A percentile compares a stretch with the other conserved stretches of the same genome.
phyloP scores from a whole-genome alignment of 2,797 vertebrate species.

The Galago senegalensis region DNA sequence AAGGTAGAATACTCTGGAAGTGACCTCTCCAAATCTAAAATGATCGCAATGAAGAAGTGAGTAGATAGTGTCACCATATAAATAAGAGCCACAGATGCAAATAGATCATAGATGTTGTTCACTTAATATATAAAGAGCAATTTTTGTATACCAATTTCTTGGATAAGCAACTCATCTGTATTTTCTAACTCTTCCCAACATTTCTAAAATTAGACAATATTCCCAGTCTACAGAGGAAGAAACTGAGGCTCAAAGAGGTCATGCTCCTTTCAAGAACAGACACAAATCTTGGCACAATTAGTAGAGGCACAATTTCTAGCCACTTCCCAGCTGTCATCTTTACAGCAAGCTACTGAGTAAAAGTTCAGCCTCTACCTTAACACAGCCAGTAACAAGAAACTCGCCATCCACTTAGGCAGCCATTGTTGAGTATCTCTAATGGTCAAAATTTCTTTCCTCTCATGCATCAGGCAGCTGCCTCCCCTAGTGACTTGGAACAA shows the following conservation, averaged over 20 bases:
- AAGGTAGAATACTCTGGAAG: not conserved
- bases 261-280: conserved; percentile 7
- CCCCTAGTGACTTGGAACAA: not conserved
- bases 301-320: not conserved
- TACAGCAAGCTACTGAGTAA: not conserved
- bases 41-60: not conserved
- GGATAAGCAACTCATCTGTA: not conserved
- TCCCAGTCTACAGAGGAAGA: not conserved
- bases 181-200: not conserved
- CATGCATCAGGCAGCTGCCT: not conserved
- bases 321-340: not conserved
- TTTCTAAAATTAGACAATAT: conserved; percentile 14
- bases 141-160: not conserved
- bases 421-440: not conserved
- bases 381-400: not conserved
- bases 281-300: not conserved
- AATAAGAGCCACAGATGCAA: not conserved
- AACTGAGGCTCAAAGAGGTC: not conserved
- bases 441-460: not conserved
- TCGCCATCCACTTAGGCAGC: not conserved
- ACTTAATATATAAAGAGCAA: not conserved
- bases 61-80: not conserved
- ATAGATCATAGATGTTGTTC: not conserved
- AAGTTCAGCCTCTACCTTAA: not conserved
- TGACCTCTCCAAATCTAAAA: not conserved